Base-by-base conservation (phyloP, 2,113 vertebrate species). In the Platichthys flesus region DNA sequence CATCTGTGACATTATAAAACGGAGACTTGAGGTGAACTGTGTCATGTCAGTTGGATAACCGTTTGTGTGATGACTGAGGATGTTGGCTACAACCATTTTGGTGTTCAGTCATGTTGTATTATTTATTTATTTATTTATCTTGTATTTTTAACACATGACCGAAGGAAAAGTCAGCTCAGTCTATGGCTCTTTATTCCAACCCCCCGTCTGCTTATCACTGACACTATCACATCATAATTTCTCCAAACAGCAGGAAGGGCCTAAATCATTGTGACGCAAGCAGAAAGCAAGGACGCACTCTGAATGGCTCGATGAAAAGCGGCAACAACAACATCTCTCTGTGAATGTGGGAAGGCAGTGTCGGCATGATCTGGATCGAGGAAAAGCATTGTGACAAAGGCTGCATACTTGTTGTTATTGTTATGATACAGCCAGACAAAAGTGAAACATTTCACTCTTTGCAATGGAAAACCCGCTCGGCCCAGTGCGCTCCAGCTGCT, bases 401-500 rank as follows among this genome's bases (percentile, higher is more conserved):
- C 61, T 21, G 57, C 37, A 18, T 78, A 63, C 59, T 54, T 63
- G 35, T 71, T 80, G 82, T 87, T 89, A 65, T 90, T 84, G 84
- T 88, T 88, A 71, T 15, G 74, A 89, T 74, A 80, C 63, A 40
- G 24, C 63, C 57, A 63, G 64, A 78, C 57, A 71, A 86, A 88
- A 82, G 78, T 56, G 24, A 78, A 74, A 78, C 14, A 63, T 54
- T 67, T 83, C 82, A 83, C 31, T 68, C n/a, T 40, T 24, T 26
- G 77, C 66, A 66, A 58, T 68, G 60, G 79, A 85, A 88, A 90
- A 72, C 13, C 15, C 6, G 21, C 72, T 28, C 4, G 63, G 59
- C 76, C 81, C 71, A 49, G 24, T 51, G 71, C 63, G 23, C 65
- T 85, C 84, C 88, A 87, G 82, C 82, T 83, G 82, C 77, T 86